Conservation (phyloP, 2,797 vertebrate species). For the Microctenopoma stevenorrisi region DNA sequence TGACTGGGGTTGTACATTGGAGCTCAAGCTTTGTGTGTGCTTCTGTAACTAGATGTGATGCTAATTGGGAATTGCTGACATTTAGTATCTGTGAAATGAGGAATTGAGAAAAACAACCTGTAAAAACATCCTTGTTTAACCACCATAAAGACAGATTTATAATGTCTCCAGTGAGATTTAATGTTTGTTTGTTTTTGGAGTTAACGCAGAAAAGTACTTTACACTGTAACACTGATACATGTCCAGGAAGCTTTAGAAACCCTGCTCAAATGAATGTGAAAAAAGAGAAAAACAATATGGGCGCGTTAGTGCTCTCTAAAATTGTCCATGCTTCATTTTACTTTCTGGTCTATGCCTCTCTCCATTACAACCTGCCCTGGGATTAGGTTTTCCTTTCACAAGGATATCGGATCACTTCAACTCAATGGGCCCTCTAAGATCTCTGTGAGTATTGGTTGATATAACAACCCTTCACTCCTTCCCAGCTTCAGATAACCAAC, state of each 20-base stretch:
- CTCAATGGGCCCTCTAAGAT: slow-evolving; percentile 77
- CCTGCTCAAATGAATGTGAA: neutral
- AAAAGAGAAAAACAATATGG: slow-evolving; percentile 3
- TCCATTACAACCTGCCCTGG: slow-evolving; percentile 40
- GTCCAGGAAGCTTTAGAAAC: neutral
- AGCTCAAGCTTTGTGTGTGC: slow-evolving; percentile 25
- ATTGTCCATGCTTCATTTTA: slow-evolving; percentile 32
- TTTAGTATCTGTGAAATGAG: slow-evolving; percentile 43
- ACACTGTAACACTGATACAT: neutral
- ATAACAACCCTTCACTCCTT: slow-evolving; percentile 53
- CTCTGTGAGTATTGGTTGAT: slow-evolving; percentile 68
- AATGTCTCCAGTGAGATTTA: slow-evolving; percentile 2
- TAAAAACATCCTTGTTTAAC: slow-evolving; percentile 4
- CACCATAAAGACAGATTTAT: slow-evolving; percentile 3
- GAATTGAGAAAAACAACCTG: neutral
- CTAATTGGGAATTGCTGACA: slow-evolving; percentile 54
- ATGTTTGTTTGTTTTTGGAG: neutral
- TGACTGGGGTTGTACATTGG: slow-evolving; percentile 11
- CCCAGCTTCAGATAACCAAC: slow-evolving; percentile 67
- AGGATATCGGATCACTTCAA: slow-evolving; percentile 79
- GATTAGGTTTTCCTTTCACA: slow-evolving; percentile 68
- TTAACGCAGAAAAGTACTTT: slow-evolving; percentile 9
- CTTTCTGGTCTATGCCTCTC: slow-evolving; percentile 32
- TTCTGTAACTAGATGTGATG: slow-evolving; percentile 47
- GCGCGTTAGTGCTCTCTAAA: slow-evolving; percentile 16